Evolutionary conservation across 2,113 vertebrate species (phyloP).

Genomic region (Oncorhynchus masou): DNA sequence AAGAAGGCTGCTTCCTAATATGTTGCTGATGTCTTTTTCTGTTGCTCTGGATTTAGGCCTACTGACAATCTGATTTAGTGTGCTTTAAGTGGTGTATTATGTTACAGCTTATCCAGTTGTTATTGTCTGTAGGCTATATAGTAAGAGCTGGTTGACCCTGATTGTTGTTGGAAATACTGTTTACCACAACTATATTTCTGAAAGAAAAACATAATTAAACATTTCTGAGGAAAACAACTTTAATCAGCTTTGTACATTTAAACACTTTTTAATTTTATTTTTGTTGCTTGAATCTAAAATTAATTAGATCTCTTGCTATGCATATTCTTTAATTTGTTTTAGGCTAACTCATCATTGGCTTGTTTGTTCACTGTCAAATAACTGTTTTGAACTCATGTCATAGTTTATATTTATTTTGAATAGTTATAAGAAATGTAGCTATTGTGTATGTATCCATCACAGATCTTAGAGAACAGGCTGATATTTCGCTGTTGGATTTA

Average conservation of each 20-base stretch:
- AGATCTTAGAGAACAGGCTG: too few relatives aligned
- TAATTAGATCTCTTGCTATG: background rate
- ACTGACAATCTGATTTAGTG: too few relatives aligned
- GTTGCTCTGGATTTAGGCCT: too few relatives aligned
- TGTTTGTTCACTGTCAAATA: too few relatives aligned
- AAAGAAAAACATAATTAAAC: background rate
- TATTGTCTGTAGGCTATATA: too few relatives aligned
- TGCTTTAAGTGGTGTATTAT: too few relatives aligned
- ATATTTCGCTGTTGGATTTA: too few relatives aligned
- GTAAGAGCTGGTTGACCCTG: too few relatives aligned
- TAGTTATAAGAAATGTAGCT: background rate
- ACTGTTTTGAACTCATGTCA: background rate
- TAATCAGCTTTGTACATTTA: background rate
- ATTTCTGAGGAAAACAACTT: background rate
- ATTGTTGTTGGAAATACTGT: background rate
- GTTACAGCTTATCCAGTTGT: too few relatives aligned
- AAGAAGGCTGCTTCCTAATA: background rate
- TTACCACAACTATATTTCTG: background rate
- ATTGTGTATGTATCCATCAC: too few relatives aligned
- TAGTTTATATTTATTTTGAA: too few relatives aligned
- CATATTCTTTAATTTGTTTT: background rate
- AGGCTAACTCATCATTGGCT: too few relatives aligned
- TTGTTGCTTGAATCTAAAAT: background rate
- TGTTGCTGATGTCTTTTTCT: background rate
- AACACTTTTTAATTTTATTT: background rate